Base-by-base conservation (phyloP, 2,113 vertebrate genomes). In the Eira barbara region DNA sequence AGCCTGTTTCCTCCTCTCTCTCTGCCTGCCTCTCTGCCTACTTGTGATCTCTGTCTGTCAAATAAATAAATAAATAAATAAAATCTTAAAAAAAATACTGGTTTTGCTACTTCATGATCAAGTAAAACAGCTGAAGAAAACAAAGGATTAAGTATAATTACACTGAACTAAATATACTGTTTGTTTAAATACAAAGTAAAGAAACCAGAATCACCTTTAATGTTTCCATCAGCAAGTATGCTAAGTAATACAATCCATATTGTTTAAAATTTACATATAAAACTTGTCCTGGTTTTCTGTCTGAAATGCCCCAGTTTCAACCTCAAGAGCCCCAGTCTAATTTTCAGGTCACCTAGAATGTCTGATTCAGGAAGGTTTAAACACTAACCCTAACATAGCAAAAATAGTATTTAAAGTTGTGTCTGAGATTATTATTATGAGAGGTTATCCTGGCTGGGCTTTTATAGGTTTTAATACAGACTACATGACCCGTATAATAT, bases 291-390 rank as follows among this genome's bases (percentile, higher is more conserved):
- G 71, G 25, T 96, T 98, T 97, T 97, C 86, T 55, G 31, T 96
- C 71, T 89, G 18, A 98, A 97, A 92, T 96, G 97, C 4, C 94
- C 98, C 67, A 97, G 92, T 97, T 98, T 97, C 39, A 86, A 87
- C 97, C 95, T 82, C 96, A 91, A 96, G 83, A 93, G 98, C 4
- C 17, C 42, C 31, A 91, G 61, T 91, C 67, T 74, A 95, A 86
- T 96, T 97, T 98, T 97, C 82, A 95, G 96, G 97, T 98, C 95
- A 98, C 97, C 97, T 92, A 97, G 78, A 97, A 97, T 92, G 82
- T 86, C 89, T 97, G 89, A 92, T 91, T 89, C 91, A 95, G 47
- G 78, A 97, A 97, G 55, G n/a, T 31, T 94, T 93, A 93, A 97
- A 79, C n/a, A 93, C 81, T 78, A 94, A 93, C 65, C 65, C 45